A percentile compares a stretch with the other conserved stretches of the same genome.
Conservation (phyloP, 2,797 vertebrate species). For the Chiloscyllium punctatum region DNA sequence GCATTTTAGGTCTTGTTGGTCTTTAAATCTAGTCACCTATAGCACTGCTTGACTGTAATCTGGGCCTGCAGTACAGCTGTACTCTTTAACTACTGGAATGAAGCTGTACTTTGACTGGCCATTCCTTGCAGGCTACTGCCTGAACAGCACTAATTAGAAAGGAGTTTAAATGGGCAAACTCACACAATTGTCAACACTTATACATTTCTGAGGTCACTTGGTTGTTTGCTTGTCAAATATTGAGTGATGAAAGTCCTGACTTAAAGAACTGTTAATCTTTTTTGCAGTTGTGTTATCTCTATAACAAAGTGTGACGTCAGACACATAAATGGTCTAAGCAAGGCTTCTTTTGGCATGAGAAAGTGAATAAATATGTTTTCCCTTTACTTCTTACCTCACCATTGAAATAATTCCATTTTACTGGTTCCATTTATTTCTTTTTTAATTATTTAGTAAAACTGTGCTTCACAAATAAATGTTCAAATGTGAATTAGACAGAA, state of each 20-base stretch:
- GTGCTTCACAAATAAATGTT: not conserved
- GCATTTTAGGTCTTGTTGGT: not conserved
- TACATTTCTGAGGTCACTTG: not conserved
- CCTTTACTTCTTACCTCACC: not conserved
- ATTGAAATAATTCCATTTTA: not conserved
- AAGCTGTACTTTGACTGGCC: not conserved
- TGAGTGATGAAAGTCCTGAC: not conserved
- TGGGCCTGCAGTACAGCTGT: not conserved
- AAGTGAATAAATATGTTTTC: not conserved
- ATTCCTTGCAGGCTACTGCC: not conserved
- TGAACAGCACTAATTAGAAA: not conserved
- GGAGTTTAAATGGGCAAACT: not conserved
- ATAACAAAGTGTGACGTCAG: not conserved
- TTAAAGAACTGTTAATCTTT: not conserved
- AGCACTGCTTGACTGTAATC: not conserved
- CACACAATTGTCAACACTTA: not conserved
- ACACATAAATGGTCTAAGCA: not conserved
- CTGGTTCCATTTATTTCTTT: not conserved
- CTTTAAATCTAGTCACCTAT: not conserved
- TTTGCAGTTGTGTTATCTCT: not conserved
- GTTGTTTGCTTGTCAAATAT: not conserved
- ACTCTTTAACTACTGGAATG: not conserved
- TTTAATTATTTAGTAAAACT: not conserved
- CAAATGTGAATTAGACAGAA: not conserved
- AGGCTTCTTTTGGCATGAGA: not conserved